These are phyloP conservation scores for Monopterus albus DNA, from an alignment of 2,113 vertebrate species.

Conservation along the genomic window DNA sequence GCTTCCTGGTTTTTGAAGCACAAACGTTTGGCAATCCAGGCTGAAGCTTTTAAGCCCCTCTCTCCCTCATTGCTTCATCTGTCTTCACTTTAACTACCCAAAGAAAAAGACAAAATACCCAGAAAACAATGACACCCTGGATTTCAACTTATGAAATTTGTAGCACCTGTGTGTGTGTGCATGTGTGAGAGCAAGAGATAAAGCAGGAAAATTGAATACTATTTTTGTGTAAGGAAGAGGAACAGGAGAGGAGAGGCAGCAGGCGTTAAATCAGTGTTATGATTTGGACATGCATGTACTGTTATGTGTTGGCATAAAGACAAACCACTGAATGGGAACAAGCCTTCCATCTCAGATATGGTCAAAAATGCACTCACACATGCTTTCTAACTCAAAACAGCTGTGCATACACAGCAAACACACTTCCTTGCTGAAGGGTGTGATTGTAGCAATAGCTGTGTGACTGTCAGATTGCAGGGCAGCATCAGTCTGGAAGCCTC, in stretches of 20 bases:
- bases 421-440: constrained; percentile 32
- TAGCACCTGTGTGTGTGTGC: not conserved
- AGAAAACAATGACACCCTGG: not conserved
- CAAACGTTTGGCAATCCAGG: too few relatives aligned
- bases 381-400: constrained; percentile 5
- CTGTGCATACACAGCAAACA: constrained; percentile 7
- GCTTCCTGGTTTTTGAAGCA: too few relatives aligned
- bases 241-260: not conserved
- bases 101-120: not conserved
- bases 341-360: constrained; percentile 20
- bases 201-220: not conserved
- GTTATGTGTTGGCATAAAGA: constrained; percentile 48
- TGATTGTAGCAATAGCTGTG: constrained; percentile 55
- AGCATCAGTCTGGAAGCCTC: constrained; percentile 46
- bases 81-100: not conserved
- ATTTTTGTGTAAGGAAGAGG: not conserved
- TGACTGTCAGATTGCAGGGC: constrained; percentile 57
- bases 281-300: constrained; percentile 42
- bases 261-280: constrained; percentile 21
- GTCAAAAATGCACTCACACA: not conserved
- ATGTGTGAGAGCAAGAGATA: not conserved
- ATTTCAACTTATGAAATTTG: not conserved
- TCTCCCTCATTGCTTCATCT: not conserved
- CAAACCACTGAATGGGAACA: constrained; percentile 45
- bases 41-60: not conserved